phyloP scores from a whole-genome alignment of 2,888 invertebrate genomes.

The Sinhomidia bicolor region DNA sequence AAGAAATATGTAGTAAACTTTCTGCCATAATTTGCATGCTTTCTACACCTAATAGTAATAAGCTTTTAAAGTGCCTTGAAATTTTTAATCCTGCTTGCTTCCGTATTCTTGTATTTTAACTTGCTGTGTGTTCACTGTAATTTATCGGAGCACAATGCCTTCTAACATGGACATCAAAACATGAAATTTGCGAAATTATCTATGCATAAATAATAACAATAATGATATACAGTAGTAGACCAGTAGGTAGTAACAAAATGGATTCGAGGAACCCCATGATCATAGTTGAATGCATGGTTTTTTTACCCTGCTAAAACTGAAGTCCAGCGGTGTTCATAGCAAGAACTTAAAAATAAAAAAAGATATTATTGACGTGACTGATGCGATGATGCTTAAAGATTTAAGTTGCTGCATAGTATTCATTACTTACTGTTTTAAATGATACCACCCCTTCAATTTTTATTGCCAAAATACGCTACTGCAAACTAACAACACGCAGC shows the following conservation, averaged over 20 bases:
- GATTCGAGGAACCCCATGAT: too few relatives aligned
- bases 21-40: too few relatives aligned
- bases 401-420: too few relatives aligned
- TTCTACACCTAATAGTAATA: too few relatives aligned
- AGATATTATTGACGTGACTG: not conserved
- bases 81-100: not conserved
- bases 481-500: too few relatives aligned
- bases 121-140: not conserved
- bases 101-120: not conserved
- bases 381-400: not conserved
- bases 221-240: too few relatives aligned
- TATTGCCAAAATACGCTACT: not conserved
- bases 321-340: not conserved
- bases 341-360: not conserved
- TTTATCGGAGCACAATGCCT: not conserved
- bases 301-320: too few relatives aligned
- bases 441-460: not conserved
- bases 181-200: not conserved
- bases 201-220: too few relatives aligned
- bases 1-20: too few relatives aligned
- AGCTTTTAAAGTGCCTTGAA: not conserved
- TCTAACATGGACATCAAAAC: not conserved
- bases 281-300: too few relatives aligned
- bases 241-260: too few relatives aligned
- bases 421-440: not conserved